phyloP scores from a whole-genome alignment of 2,888 invertebrate genomes.

The Drosophila siamana region DNA sequence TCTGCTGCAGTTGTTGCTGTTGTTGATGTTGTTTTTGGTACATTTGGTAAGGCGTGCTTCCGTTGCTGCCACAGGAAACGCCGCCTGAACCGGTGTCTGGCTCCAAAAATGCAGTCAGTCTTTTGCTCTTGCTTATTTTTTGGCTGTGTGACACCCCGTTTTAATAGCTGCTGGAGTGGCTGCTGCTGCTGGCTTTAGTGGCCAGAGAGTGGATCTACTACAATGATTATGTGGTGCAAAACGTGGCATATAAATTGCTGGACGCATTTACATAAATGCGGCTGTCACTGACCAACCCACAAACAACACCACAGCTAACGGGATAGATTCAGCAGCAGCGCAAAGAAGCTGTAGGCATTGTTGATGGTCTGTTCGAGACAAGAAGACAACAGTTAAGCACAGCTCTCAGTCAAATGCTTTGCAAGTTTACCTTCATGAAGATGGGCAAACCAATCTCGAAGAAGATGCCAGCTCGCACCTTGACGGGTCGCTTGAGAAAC shows the following conservation, averaged over 20 bases:
- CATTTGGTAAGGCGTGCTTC: constrained; percentile 25
- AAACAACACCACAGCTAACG: background rate
- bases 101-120: constrained; percentile 41
- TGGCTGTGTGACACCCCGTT: constrained; percentile 59
- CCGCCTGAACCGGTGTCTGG: constrained; percentile 47
- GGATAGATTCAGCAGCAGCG: constrained; percentile 77
- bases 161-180: constrained; percentile 65
- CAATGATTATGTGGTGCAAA: constrained; percentile 22
- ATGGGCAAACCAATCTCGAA: constrained; percentile 79
- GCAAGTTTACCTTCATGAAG: constrained; percentile 74
- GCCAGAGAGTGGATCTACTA: constrained; percentile 13
- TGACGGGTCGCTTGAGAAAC: constrained; percentile 72
- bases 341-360: constrained; percentile 81
- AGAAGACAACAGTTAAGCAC: constrained; percentile 23
- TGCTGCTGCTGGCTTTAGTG: constrained; percentile 32
- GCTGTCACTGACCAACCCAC: constrained; percentile 2
- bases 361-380: constrained; percentile 65
- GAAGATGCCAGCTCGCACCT: constrained; percentile 73
- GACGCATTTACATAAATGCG: constrained; percentile 23
- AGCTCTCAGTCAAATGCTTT: background rate
- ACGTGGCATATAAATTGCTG: constrained; percentile 21
- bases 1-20: too few species aligned
- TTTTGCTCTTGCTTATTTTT: constrained; percentile 36
- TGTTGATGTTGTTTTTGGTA: constrained; percentile 7
- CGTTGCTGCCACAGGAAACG: constrained; percentile 38